phyloP scores from a whole-genome alignment of 1,140 invertebrate species.

The Mercenaria mercenaria region DNA sequence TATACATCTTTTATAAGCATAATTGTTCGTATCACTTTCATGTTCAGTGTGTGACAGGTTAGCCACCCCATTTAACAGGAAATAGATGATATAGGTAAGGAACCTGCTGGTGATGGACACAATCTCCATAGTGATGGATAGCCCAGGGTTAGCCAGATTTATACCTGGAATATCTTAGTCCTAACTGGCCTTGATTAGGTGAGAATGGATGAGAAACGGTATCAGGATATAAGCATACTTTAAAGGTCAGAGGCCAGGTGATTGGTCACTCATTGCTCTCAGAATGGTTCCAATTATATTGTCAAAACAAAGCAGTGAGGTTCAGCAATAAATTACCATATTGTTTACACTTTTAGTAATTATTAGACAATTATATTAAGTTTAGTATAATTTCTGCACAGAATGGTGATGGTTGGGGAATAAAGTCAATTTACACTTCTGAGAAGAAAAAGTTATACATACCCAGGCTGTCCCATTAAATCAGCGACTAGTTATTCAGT shows the following conservation, averaged over 20 bases:
- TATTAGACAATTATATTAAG: no score
- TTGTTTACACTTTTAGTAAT: no score
- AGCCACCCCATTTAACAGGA: constrained; percentile 4
- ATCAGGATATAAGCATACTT: constrained; percentile 15
- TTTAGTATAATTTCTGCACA: no score
- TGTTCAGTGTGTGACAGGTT: neutral
- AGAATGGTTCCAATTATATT: neutral
- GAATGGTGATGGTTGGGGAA: no score
- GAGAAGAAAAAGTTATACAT: no score
- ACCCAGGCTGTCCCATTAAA: no score
- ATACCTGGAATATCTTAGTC: constrained; percentile 24
- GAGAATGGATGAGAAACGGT: neutral
- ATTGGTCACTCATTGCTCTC: neutral
- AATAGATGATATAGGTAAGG: neutral
- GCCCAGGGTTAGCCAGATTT: neutral
- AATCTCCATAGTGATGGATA: neutral
- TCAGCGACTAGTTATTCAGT: no score
- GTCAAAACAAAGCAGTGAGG: neutral
- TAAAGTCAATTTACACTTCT: no score
- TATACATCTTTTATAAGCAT: no score
- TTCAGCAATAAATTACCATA: no score
- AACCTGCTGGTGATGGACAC: neutral
- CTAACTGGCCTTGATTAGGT: constrained; percentile 31
- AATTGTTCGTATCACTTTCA: constrained; percentile 29
- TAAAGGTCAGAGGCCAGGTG: neutral